phyloP scores from a whole-genome alignment of 2,797 vertebrate genomes.

The Coranthus polyacanthus region DNA sequence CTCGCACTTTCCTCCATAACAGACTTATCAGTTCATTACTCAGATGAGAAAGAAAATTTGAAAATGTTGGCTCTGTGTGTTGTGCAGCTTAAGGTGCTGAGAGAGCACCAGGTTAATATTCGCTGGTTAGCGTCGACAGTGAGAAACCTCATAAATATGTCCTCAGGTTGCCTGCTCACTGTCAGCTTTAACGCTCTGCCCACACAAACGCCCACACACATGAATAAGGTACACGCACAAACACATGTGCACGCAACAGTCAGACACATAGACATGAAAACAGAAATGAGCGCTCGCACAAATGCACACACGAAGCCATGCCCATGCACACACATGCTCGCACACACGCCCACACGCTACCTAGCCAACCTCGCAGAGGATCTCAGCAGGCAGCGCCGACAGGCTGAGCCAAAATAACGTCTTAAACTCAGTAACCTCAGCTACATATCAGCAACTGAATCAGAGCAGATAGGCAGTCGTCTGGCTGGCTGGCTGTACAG shows the following conservation, averaged over 20 bases:
- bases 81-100: slow-evolving; percentile 60
- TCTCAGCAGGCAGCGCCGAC: slow-evolving; percentile 68
- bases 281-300: background rate
- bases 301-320: slow-evolving; percentile 27
- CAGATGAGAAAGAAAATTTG: slow-evolving; percentile 54
- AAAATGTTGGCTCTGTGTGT: slow-evolving; percentile 55
- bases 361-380: slow-evolving; percentile 57
- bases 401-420: slow-evolving; percentile 75
- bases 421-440: slow-evolving; percentile 74
- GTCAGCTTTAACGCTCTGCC: slow-evolving; percentile 74
- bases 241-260: slow-evolving; percentile 1
- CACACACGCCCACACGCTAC: slow-evolving; percentile 63
- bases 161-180: slow-evolving; percentile 73
- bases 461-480: slow-evolving; percentile 66
- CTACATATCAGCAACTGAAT: slow-evolving; percentile 70
- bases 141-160: slow-evolving; percentile 76
- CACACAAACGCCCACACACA: slow-evolving; percentile 69
- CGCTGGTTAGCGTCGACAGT: slow-evolving; percentile 65
- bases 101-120: slow-evolving; percentile 77
- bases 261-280: slow-evolving; percentile 32
- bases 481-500: slow-evolving; percentile 51
- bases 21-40: slow-evolving; percentile 58
- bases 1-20: slow-evolving; percentile 41
- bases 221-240: slow-evolving; percentile 53
- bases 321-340: slow-evolving; percentile 30